Conservation (phyloP, 30 jellyfish, hydroid and myxozoan genomes). For the Aurelia sp. region DNA sequence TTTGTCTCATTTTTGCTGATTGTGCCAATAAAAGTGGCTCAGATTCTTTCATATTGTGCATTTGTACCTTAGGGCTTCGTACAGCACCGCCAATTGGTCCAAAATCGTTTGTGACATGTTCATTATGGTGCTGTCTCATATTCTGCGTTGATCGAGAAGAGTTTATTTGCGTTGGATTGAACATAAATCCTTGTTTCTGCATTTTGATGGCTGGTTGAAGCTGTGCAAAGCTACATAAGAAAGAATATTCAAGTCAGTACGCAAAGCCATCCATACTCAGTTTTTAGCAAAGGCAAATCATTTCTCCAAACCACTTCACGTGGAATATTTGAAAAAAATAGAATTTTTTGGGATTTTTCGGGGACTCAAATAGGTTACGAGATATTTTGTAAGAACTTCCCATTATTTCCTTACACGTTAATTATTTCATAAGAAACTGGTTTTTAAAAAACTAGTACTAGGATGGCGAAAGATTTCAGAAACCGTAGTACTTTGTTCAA, state of each 20-base stretch:
- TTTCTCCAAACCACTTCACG: too few species aligned
- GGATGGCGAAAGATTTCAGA: too few species aligned
- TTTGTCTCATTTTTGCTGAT: slow-evolving; percentile 64
- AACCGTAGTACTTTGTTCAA: too few species aligned
- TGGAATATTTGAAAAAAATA: too few species aligned
- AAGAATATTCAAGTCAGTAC: background rate
- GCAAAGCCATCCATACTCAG: too few species aligned
- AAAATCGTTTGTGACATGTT: slow-evolving; percentile 16
- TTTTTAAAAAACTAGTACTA: too few species aligned
- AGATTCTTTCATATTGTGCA: slow-evolving; percentile 19
- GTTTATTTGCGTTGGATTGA: slow-evolving; percentile 54
- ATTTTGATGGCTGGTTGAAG: slow-evolving; percentile 4
- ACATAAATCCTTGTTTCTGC: slow-evolving; percentile 46
- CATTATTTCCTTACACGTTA: too few species aligned
- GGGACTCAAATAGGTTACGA: too few species aligned
- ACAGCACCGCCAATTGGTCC: slow-evolving; percentile 29
- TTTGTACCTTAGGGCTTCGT: background rate
- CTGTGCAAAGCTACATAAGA: background rate
- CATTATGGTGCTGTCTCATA: slow-evolving; percentile 17
- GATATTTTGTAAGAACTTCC: too few species aligned
- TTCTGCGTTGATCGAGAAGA: slow-evolving; percentile 22
- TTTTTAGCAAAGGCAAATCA: too few species aligned
- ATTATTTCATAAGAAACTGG: too few species aligned
- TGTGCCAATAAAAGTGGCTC: slow-evolving; percentile 72
- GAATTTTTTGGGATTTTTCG: too few species aligned